Evolutionary conservation across 1,140 invertebrate genomes (phyloP).

Genomic region (Homalodisca vitripennis): DNA sequence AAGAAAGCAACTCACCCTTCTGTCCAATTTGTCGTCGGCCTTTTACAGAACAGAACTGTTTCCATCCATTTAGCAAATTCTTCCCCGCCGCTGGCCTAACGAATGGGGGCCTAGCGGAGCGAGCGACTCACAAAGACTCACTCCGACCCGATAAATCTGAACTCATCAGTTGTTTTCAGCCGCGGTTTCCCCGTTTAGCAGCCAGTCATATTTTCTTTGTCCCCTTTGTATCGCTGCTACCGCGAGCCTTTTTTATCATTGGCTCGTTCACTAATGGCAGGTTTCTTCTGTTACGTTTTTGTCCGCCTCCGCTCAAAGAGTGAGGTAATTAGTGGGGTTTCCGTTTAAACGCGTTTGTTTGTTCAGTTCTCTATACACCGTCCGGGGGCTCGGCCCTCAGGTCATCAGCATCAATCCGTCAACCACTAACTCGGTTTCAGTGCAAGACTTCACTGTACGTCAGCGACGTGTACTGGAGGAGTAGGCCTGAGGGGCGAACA

Average conservation of each 20-base stretch:
- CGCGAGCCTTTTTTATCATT: no score
- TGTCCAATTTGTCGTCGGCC: background rate
- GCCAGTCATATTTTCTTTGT: no score
- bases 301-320: background rate
- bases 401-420: no score
- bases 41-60: background rate
- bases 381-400: background rate
- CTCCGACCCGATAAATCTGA: no score
- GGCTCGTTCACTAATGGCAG: background rate
- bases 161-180: no score
- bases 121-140: no score
- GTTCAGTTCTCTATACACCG: background rate
- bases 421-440: no score
- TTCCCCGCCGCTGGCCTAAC: background rate
- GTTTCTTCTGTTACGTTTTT: background rate
- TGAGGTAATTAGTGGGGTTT: background rate
- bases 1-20: background rate
- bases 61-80: background rate
- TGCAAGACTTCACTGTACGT: no score
- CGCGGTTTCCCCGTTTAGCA: no score
- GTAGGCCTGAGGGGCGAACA: no score
- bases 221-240: no score
- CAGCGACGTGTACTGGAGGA: no score
- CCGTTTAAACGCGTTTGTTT: conserved; percentile 10
- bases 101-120: background rate